Conservation (phyloP, 2,113 vertebrate genomes). For the human (Homo sapiens) region GRCh38 chr9:132760501-132761000, state of each 20-base stretch:
- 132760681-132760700: neutral
- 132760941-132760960: neutral
- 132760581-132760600: neutral
- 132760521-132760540: neutral
- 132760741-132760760: neutral
- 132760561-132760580: neutral
- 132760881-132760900: neutral
- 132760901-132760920: neutral
- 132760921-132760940: neutral
- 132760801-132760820: neutral
- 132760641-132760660: neutral
- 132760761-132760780: neutral
- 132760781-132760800: neutral
- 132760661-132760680: neutral
- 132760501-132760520: neutral
- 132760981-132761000: neutral
- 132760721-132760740: neutral
- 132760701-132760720: neutral
- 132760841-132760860: neutral
- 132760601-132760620: neutral
- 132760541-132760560: neutral
- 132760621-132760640: too few species aligned
- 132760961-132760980: neutral
- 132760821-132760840: neutral
- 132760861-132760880: neutral